Conservation (phyloP, 2,113 vertebrate genomes). For the Gallinago media region DNA sequence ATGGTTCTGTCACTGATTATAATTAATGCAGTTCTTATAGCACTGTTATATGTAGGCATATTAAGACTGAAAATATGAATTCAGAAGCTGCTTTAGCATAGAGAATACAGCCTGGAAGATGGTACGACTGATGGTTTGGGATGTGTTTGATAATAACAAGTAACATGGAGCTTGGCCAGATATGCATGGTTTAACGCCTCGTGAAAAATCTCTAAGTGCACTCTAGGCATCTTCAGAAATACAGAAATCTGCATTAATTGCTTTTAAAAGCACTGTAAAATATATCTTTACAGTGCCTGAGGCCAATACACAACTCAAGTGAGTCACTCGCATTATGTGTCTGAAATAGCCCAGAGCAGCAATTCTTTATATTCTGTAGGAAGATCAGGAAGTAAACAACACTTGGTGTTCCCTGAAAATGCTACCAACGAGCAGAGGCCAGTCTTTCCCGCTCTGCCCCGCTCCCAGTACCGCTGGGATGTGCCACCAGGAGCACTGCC, state of each 20-base stretch:
- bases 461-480: neutral
- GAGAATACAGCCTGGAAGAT: neutral
- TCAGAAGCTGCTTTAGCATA: neutral
- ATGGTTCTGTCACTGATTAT: neutral
- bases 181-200: neutral
- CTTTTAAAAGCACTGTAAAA: conserved; percentile 27
- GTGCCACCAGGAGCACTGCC: neutral
- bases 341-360: conserved; percentile 27
- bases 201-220: conserved; percentile 4
- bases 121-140: neutral
- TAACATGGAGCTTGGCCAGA: neutral
- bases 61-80: neutral
- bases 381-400: conserved; percentile 46
- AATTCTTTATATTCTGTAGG: conserved; percentile 23
- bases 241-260: conserved; percentile 12
- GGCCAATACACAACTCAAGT: conserved; percentile 2
- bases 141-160: neutral
- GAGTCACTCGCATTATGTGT: conserved; percentile 23
- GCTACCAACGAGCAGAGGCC: neutral
- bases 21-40: neutral
- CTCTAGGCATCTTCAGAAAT: neutral
- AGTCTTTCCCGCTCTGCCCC: neutral
- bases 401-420: conserved; percentile 13
- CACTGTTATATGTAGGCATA: neutral
- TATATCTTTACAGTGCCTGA: neutral